Evolutionary conservation across 92 coral and sea anemone species (phyloP).

Genomic region (Parazoanthus darwini): DNA sequence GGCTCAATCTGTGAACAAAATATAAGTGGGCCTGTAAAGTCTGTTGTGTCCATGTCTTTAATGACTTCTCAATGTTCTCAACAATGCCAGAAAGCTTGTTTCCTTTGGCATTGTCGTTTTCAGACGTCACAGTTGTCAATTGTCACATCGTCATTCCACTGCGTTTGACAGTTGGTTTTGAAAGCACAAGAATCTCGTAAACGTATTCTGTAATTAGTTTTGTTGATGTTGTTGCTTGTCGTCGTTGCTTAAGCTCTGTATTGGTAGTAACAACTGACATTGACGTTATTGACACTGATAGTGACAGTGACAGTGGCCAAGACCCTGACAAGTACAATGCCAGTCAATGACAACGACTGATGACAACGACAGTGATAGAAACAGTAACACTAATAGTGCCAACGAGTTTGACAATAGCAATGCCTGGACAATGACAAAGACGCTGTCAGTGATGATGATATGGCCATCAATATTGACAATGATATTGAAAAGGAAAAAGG

Average conservation of each 20-base stretch:
- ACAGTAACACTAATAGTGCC: background rate
- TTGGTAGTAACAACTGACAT: background rate
- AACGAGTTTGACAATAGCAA: background rate
- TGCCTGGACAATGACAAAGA: background rate
- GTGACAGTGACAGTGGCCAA: background rate
- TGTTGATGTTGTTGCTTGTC: too few relatives aligned
- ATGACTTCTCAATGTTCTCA: too few relatives aligned
- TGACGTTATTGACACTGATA: background rate
- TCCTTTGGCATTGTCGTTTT: too few relatives aligned
- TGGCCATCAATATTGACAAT: background rate
- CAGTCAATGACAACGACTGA: background rate
- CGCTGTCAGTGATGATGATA: background rate
- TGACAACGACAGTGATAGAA: background rate
- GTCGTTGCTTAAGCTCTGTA: background rate
- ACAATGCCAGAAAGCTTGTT: too few relatives aligned
- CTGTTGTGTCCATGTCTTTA: too few relatives aligned
- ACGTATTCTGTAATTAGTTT: background rate
- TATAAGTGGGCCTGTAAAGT: too few relatives aligned
- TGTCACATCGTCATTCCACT: too few relatives aligned
- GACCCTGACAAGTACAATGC: background rate
- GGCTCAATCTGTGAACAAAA: too few relatives aligned
- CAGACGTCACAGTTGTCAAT: too few relatives aligned
- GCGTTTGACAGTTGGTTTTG: background rate
- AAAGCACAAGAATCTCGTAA: background rate
- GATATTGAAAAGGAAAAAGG: too few relatives aligned